Base-by-base conservation (phyloP, 2,888 invertebrate species). In the Hypena proboscidalis region DNA sequence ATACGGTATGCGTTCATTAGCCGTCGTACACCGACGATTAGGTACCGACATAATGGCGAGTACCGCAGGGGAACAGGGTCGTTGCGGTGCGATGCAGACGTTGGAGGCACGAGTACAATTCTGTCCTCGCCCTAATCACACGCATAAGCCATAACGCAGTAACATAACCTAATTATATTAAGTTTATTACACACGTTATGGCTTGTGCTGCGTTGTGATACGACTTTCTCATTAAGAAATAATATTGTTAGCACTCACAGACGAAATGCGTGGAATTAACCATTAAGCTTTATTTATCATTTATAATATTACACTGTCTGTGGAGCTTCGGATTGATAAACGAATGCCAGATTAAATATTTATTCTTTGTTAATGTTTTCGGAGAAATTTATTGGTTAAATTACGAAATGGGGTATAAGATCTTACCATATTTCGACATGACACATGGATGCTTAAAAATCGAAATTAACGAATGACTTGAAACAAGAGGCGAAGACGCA, bases 1-100 rank as follows among this genome's bases (percentile, higher is more conserved):
- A 76, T 76, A 78, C 69, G 67, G 70, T 66, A 74, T 67, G 67
- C 75, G 70, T 79, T 83, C 73, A 80, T 83, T 82, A 80, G 67
- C 55, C 52, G 48, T 39, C 67, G 64, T 67, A 61, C 34, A 42
- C 37, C 26, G 41, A 66, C 74, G 71, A 75, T 80, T 74, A 76
- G 56, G 59, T 66, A 53, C 57, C 39, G 52, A 55, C 55, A 34
- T 61, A 45, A 48, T 37, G 32, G 11, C 37, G 42, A 20, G 34
- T 38, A 41, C 23, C 48, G 32, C 44, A 50, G 40, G 45, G 14
- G 10, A 25, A 14, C 10, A 36, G 19, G 11, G 19, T 15, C 19
- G 35, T 38, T 26, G 45, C 41, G 43, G 41, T 14, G 36, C 19
- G 10, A 21, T 40, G 33, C 17, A 40, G 33, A 6, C 19, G 10